Conservation (phyloP, 64 coral and sea anemone genomes). For the Actinia equina region DNA sequence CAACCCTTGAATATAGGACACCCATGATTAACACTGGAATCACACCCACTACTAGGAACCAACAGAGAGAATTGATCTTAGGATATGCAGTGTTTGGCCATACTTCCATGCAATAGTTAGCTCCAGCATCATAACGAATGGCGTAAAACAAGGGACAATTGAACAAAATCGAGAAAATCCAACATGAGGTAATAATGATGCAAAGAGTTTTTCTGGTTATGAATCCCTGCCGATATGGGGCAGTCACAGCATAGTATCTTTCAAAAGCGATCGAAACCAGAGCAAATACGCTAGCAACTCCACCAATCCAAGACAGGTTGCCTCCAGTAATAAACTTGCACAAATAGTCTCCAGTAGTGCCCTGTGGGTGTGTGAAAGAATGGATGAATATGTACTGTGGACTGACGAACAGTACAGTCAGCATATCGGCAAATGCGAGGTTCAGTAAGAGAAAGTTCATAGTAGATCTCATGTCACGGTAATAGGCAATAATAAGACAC, state of each 20-base stretch:
- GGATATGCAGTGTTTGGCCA: not conserved
- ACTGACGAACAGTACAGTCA: constrained; percentile 13
- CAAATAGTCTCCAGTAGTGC: not conserved
- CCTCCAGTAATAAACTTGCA: constrained; percentile 16
- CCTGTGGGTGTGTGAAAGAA: constrained; percentile 9
- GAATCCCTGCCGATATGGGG: not conserved
- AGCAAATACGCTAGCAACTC: not conserved
- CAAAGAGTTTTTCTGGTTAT: not conserved
- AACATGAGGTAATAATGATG: not conserved
- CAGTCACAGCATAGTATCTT: not conserved
- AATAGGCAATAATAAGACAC: not conserved
- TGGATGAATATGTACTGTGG: constrained; percentile 25
- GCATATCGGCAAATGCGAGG: not conserved
- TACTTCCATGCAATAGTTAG: not conserved
- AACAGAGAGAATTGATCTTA: not conserved
- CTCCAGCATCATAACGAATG: not conserved
- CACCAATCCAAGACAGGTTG: constrained; percentile 11
- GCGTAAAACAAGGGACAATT: not conserved
- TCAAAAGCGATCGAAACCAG: constrained; percentile 7
- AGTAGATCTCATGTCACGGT: not conserved
- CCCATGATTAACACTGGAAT: constrained; percentile 48
- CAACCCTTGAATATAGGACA: constrained; percentile 55
- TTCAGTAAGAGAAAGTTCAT: constrained; percentile 22
- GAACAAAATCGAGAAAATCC: not conserved
- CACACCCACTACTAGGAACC: constrained; percentile 66